These are phyloP conservation scores for Calyptomena viridis DNA, from an alignment of 2,113 vertebrate species.

Conservation along the genomic window DNA sequence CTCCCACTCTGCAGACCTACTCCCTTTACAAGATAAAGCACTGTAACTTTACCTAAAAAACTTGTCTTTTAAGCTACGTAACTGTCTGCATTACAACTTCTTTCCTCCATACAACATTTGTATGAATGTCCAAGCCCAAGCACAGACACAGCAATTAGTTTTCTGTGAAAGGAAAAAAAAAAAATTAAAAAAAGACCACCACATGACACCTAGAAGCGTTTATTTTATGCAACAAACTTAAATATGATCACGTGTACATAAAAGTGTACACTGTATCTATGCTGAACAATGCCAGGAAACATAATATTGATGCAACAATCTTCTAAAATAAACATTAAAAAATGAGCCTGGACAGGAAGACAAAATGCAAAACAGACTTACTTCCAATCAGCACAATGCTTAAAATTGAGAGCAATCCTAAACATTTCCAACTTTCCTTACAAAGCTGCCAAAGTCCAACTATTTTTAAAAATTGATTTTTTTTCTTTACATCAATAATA, in stretches of 20 bases:
- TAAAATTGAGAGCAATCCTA: constrained; percentile 72
- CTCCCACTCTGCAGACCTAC: not conserved
- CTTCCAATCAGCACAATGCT: constrained; percentile 75
- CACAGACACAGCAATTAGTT: not conserved
- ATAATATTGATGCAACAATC: constrained; percentile 75
- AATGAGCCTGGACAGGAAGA: constrained; percentile 75
- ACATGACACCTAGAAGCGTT: constrained; percentile 87
- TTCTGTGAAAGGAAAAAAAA: not conserved
- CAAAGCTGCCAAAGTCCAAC: constrained; percentile 80
- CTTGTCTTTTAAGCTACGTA: accelerated
- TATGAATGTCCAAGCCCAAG: not conserved
- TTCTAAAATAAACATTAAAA: constrained; percentile 78
- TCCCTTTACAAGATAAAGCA: not conserved
- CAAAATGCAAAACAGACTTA: constrained; percentile 77
- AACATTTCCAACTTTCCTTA: constrained; percentile 77
- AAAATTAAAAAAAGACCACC: constrained; percentile 49
- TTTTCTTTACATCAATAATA: constrained; percentile 79
- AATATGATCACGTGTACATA: constrained; percentile 85
- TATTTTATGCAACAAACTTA: constrained; percentile 90
- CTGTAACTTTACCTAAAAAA: not conserved
- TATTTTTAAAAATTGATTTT: constrained; percentile 74
- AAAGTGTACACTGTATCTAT: constrained; percentile 77
- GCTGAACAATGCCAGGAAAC: constrained; percentile 85
- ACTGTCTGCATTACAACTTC: not conserved
- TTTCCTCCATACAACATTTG: not conserved